A percentile compares a stretch with the other conserved stretches of the same genome.
Conservation (phyloP, 2,113 vertebrate genomes). For the Egretta garzetta region DNA sequence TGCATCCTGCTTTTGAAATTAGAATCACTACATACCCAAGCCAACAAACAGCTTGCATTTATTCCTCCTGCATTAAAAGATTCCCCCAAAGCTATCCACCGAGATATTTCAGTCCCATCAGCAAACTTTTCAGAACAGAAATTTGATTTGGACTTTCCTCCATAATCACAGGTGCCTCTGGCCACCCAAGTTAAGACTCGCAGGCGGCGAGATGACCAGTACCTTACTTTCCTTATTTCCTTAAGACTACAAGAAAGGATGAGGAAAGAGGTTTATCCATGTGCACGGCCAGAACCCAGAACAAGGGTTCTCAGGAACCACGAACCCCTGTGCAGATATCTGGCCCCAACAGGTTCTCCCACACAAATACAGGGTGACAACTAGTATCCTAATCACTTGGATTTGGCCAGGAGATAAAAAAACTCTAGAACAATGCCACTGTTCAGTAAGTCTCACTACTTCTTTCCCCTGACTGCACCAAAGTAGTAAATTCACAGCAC, state of each 20-base stretch:
- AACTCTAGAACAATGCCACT: background rate
- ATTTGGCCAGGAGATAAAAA: background rate
- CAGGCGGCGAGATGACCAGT: background rate
- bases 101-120: background rate
- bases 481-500: background rate
- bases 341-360: background rate
- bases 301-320: background rate
- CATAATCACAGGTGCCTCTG: background rate
- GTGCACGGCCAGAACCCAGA: background rate
- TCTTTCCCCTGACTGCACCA: background rate
- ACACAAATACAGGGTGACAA: background rate
- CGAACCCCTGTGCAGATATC: rapidly evolving
- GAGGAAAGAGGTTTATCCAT: background rate
- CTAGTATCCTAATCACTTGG: background rate
- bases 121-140: background rate
- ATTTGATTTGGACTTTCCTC: background rate
- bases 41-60: background rate
- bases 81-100: rapidly evolving
- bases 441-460: background rate
- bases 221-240: too few species aligned
- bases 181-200: background rate
- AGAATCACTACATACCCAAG: background rate
- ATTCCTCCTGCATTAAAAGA: background rate
- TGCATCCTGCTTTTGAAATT: background rate
- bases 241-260: background rate